phyloP scores from a whole-genome alignment of 1,140 invertebrate genomes.

The Matsumurasca onukii region DNA sequence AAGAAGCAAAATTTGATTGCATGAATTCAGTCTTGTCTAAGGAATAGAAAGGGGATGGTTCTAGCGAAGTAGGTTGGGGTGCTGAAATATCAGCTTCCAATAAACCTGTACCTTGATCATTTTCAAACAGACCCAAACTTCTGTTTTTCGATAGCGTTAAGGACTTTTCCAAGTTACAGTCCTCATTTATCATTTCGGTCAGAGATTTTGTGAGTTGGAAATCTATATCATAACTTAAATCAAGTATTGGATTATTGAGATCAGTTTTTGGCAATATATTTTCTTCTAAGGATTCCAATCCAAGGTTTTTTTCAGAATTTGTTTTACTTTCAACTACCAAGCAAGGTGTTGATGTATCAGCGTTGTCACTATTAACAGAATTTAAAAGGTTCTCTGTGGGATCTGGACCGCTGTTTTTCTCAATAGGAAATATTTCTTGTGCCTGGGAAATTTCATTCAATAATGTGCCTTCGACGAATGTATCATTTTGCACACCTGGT shows the following conservation, averaged over 20 bases:
- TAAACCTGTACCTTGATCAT: neutral
- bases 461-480: no score
- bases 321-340: neutral
- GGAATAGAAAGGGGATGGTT: neutral
- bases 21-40: slow-evolving; percentile 2
- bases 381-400: no score
- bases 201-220: slow-evolving; percentile 2
- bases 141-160: neutral
- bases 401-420: no score
- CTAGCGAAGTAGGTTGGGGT: neutral
- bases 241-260: neutral
- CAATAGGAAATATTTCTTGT: no score
- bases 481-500: no score
- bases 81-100: neutral
- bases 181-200: slow-evolving; percentile 3
- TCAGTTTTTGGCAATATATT: neutral
- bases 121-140: neutral
- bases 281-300: neutral
- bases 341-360: no score
- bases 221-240: slow-evolving; percentile 16
- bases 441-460: no score
- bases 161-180: slow-evolving; percentile 2
- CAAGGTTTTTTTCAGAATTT: neutral
- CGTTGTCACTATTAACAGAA: no score
- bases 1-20: slow-evolving; percentile 4